Evolutionary conservation across 1,140 invertebrate species (phyloP).

Genomic region (Bombus waltoni): DNA sequence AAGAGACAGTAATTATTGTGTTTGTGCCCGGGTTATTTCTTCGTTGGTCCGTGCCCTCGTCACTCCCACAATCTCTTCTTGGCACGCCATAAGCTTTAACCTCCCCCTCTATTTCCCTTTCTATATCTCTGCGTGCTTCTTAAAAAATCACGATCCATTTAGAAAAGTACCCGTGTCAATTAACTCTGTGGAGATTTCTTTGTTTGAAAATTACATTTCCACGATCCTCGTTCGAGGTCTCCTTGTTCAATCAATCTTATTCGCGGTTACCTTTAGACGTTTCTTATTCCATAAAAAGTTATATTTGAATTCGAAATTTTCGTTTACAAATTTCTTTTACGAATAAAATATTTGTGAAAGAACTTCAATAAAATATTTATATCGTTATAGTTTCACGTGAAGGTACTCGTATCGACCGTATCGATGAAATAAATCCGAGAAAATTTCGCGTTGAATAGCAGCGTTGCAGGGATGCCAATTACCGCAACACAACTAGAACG

Average conservation of each 20-base stretch:
- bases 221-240: not conserved
- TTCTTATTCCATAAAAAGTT: not conserved
- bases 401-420: not conserved
- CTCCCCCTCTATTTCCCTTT: not conserved
- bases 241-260: too few species aligned
- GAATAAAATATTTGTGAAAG: not conserved
- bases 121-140: constrained; percentile 22
- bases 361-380: too few species aligned
- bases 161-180: constrained; percentile 22
- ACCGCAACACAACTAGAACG: not conserved
- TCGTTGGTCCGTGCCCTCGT: constrained; percentile 62
- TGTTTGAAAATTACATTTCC: not conserved
- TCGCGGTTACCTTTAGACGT: not conserved
- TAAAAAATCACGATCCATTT: constrained; percentile 51
- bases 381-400: too few species aligned
- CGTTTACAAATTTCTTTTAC: not conserved
- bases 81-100: not conserved
- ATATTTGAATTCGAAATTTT: not conserved
- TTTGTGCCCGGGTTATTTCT: constrained; percentile 77
- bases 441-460: not conserved
- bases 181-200: constrained; percentile 17
- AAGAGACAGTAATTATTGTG: constrained; percentile 82
- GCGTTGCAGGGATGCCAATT: constrained; percentile 1
- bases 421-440: not conserved
- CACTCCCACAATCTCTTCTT: constrained; percentile 42